phyloP scores from a whole-genome alignment of 2,797 vertebrate genomes.

The Thalassophryne amazonica region DNA sequence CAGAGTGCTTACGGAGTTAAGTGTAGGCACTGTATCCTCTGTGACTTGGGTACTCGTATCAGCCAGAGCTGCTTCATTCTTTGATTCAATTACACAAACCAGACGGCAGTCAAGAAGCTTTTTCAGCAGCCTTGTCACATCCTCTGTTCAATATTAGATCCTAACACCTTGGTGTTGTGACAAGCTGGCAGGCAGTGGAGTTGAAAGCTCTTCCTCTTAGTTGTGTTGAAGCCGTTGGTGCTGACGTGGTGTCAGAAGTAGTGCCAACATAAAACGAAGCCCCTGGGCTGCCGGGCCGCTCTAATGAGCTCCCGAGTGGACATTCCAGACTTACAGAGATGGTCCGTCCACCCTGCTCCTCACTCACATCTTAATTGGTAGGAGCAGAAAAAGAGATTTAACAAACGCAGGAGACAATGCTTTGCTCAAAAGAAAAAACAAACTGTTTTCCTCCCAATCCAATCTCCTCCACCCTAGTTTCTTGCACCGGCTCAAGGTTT shows the following conservation, averaged over 20 bases:
- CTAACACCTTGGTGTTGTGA: conserved; percentile 33
- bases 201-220: conserved; percentile 24
- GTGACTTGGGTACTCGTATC: background rate
- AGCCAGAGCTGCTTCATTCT: background rate
- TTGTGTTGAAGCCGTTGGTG: conserved; percentile 22
- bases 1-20: background rate
- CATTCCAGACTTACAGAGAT: conserved; percentile 52
- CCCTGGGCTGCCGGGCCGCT: conserved; percentile 38
- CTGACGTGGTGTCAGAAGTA: conserved; percentile 58
- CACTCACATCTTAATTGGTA: conserved; percentile 62
- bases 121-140: background rate
- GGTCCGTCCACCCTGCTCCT: conserved; percentile 34
- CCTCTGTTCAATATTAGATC: conserved; percentile 3
- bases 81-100: conserved; percentile 18
- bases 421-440: conserved; percentile 31
- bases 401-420: conserved; percentile 41
- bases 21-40: background rate
- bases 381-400: conserved; percentile 38
- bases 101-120: background rate
- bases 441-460: conserved; percentile 13
- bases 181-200: conserved; percentile 19
- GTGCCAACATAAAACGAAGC: conserved; percentile 57
- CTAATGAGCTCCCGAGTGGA: conserved; percentile 71
- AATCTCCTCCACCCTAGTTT: conserved; percentile 26
- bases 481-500: conserved; percentile 7